These are phyloP conservation scores for Pyrgilauda ruficollis DNA, from an alignment of 2,113 vertebrate genomes.

Conservation along the genomic window DNA sequence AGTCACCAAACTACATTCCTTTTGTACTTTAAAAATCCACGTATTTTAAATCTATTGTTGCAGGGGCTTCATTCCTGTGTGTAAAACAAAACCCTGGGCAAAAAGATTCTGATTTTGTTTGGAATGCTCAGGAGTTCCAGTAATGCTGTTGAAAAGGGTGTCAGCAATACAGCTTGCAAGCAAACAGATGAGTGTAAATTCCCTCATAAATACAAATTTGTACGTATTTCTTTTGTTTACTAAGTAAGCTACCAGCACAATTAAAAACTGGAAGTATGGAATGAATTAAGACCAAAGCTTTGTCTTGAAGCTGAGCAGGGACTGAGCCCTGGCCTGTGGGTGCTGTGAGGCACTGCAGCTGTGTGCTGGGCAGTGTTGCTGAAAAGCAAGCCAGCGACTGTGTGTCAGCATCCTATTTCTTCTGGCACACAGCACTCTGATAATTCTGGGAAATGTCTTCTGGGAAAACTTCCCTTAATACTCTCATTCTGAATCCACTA, in stretches of 20 bases:
- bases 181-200: neutral
- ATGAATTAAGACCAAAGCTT: neutral
- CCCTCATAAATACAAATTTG: neutral
- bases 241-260: neutral
- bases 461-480: neutral
- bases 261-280: neutral
- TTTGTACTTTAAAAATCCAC: neutral
- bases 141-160: neutral
- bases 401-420: neutral
- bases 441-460: neutral
- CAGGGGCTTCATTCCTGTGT: fast-evolving
- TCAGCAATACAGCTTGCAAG: neutral
- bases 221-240: neutral
- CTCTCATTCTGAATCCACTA: neutral
- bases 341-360: fast-evolving
- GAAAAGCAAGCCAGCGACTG: neutral
- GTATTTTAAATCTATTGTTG: neutral
- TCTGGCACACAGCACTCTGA: neutral
- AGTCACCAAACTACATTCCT: neutral
- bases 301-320: neutral
- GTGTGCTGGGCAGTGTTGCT: fast-evolving
- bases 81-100: neutral
- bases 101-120: neutral
- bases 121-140: neutral
- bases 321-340: fast-evolving